Percentiles rank a stretch among this genome's conserved stretches.
These are phyloP conservation scores for Drosophila cracens DNA, from an alignment of 2,888 invertebrate genomes.

Conservation along the genomic window DNA sequence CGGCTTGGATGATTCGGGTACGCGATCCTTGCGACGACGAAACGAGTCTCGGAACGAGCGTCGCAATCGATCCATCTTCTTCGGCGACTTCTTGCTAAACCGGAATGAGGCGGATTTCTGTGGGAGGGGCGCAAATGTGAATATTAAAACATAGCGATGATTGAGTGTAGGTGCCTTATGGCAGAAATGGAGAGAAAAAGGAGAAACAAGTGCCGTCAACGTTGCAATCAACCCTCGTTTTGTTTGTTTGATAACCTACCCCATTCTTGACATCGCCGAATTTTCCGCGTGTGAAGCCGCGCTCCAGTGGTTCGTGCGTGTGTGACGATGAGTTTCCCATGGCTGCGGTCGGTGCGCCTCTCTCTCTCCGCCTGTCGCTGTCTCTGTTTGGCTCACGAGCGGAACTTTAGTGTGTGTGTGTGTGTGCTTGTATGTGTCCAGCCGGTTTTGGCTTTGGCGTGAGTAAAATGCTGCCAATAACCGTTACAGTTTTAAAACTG, in stretches of 20 bases:
- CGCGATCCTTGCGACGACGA: conserved; percentile 94
- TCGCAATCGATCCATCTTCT: conserved; percentile 94
- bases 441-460: conserved; percentile 53
- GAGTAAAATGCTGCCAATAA: conserved; percentile 71
- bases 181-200: conserved; percentile 10
- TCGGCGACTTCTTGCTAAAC: conserved; percentile 88
- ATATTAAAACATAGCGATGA: conserved; percentile 2
- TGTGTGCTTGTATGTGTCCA: conserved; percentile 8
- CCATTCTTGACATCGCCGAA: conserved; percentile 85
- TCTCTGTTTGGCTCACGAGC: neutral
- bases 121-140: neutral
- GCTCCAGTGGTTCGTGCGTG: conserved; percentile 92
- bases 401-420: neutral
- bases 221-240: conserved; percentile 54
- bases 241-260: conserved; percentile 80
- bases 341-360: conserved; percentile 39
- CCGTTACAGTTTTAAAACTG: conserved; percentile 65
- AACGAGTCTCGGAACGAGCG: conserved; percentile 97
- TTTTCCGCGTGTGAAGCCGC: conserved; percentile 86
- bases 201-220: conserved; percentile 80
- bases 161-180: conserved; percentile 18
- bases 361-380: conserved; percentile 6
- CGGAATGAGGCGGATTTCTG: conserved; percentile 87
- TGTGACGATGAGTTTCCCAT: conserved; percentile 95
- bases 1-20: conserved; percentile 97